Evolutionary conservation across 2,888 invertebrate genomes (phyloP).

Genomic region (Phyllotreta striolata): DNA sequence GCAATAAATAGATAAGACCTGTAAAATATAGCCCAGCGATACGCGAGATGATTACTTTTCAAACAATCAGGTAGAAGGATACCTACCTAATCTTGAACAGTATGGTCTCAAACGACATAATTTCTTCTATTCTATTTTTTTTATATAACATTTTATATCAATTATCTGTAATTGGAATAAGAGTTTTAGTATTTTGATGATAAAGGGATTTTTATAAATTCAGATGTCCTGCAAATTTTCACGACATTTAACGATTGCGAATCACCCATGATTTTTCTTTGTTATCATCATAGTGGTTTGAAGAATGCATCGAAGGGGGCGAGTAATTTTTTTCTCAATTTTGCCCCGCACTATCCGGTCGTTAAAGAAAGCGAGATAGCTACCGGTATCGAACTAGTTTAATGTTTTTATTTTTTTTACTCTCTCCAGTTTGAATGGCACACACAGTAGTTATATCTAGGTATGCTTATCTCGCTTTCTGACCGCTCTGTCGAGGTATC

Average conservation of each 20-base stretch:
- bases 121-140: neutral
- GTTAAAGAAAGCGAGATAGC: conserved; percentile 25
- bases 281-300: too few species aligned
- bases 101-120: conserved; percentile 14
- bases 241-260: neutral
- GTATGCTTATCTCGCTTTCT: conserved; percentile 43
- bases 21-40: conserved; percentile 56
- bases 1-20: conserved; percentile 58
- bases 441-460: conserved; percentile 42
- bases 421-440: conserved; percentile 34
- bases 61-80: conserved; percentile 47
- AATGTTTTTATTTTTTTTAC: conserved; percentile 33
- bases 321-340: neutral
- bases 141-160: neutral
- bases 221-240: neutral
- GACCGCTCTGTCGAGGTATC: conserved; percentile 43
- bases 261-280: neutral
- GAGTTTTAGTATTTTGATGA: neutral
- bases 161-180: too few species aligned
- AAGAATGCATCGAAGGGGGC: neutral
- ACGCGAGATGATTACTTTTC: conserved; percentile 51
- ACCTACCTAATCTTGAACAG: conserved; percentile 14
- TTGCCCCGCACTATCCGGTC: conserved; percentile 17
- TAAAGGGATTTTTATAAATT: neutral
- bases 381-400: conserved; percentile 43